These are phyloP conservation scores for Arvicola amphibius DNA, from an alignment of 2,797 vertebrate genomes.

Conservation along the genomic window DNA sequence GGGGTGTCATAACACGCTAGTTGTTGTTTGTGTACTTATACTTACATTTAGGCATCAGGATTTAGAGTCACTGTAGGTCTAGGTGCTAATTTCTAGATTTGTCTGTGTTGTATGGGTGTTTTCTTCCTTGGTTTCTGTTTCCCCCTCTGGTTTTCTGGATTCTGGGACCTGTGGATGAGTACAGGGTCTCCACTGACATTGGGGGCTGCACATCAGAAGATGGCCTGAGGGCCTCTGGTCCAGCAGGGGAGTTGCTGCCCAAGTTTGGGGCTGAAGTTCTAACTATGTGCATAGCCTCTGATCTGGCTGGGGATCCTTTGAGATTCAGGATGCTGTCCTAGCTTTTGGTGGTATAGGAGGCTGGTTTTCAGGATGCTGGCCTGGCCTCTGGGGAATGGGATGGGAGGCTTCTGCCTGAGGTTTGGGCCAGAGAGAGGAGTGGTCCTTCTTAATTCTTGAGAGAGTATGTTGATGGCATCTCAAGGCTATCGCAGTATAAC, in stretches of 20 bases:
- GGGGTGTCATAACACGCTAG: fast-evolving
- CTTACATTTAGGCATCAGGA: neutral
- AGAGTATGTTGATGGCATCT: neutral
- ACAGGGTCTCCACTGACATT: neutral
- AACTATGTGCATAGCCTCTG: neutral
- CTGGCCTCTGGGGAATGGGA: neutral
- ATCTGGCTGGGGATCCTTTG: neutral
- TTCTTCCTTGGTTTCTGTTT: no score
- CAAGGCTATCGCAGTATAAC: neutral
- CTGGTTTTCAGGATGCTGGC: no score
- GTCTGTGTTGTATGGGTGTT: no score
- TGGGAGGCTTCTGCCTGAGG: neutral
- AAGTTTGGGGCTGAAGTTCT: neutral
- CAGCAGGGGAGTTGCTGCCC: neutral
- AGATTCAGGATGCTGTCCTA: neutral
- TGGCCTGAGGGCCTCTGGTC: neutral
- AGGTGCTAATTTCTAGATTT: no score
- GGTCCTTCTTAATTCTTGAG: neutral
- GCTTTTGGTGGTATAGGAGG: no score
- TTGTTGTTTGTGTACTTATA: neutral
- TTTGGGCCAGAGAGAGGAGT: neutral
- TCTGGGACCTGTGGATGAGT: neutral
- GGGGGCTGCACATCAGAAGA: neutral
- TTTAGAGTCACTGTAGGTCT: no score
- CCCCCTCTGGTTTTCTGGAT: no score